Evolutionary conservation across 2,797 vertebrate genomes (phyloP).

Genomic region (Falco peregrinus): DNA sequence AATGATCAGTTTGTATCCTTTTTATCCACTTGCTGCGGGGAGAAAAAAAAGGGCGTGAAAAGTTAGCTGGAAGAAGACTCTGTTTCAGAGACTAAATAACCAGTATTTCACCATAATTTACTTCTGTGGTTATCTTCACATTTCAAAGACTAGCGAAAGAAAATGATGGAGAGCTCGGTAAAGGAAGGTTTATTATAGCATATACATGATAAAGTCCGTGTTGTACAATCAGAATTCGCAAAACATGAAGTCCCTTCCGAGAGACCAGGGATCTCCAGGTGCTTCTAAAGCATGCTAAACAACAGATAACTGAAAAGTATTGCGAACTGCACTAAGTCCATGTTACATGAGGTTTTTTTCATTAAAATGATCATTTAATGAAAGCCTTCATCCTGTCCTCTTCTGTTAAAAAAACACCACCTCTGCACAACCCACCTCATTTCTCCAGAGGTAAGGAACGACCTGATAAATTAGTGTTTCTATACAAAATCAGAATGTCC

Average conservation of each 20-base stretch:
- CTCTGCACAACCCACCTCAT: not conserved
- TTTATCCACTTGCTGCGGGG: not conserved
- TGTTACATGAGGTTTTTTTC: not conserved
- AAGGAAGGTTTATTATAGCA: not conserved
- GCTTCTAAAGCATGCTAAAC: not conserved
- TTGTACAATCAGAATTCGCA: not conserved
- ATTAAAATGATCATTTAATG: not conserved
- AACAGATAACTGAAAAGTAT: not conserved
- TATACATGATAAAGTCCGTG: not conserved
- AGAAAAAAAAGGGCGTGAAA: not conserved
- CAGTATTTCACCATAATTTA: not conserved
- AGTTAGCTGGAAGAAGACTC: not conserved
- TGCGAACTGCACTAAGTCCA: not conserved
- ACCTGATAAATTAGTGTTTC: conserved; percentile 13
- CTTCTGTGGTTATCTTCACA: not conserved
- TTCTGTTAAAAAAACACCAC: not conserved
- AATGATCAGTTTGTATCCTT: not conserved
- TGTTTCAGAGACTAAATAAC: not conserved
- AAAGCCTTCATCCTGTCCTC: not conserved
- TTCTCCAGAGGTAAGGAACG: not conserved
- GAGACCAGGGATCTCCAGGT: not conserved
- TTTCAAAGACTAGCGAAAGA: not conserved
- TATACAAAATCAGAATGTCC: not conserved
- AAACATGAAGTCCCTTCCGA: not conserved
- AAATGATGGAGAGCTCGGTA: not conserved